Conservation (phyloP, 2,888 invertebrate species). For the Drosophila fungiperda region DNA sequence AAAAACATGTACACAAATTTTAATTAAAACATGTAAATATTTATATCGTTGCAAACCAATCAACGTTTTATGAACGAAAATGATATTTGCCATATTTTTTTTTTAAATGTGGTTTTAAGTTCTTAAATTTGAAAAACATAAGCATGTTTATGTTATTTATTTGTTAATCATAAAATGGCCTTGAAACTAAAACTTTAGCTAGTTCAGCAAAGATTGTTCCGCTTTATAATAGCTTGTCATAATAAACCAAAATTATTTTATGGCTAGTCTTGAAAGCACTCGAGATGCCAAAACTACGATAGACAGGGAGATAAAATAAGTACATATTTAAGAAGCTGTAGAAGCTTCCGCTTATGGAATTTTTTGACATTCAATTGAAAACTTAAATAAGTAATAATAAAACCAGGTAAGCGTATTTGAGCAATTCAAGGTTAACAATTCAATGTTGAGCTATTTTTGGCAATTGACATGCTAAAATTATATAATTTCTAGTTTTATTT, state of each 20-base stretch:
- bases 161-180: not conserved
- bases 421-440: constrained; percentile 42
- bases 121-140: not conserved
- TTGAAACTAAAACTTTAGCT: not conserved
- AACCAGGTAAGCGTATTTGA: constrained; percentile 45
- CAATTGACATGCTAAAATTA: constrained; percentile 27
- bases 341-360: constrained; percentile 38
- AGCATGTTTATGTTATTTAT: no score
- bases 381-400: constrained; percentile 36
- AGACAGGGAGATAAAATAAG: not conserved
- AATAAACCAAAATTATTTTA: constrained; percentile 12
- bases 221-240: constrained; percentile 9
- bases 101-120: not conserved
- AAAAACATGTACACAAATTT: not conserved
- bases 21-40: not conserved
- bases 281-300: constrained; percentile 1
- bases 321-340: not conserved
- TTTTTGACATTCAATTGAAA: constrained; percentile 45
- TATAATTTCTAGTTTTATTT: constrained; percentile 5
- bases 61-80: not conserved
- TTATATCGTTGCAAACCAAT: not conserved
- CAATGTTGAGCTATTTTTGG: constrained; percentile 48
- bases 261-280: not conserved
- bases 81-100: not conserved
- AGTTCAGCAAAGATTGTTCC: constrained; percentile 2